These are phyloP conservation scores for Nineta flava DNA, from an alignment of 2,888 invertebrate genomes.

Conservation along the genomic window DNA sequence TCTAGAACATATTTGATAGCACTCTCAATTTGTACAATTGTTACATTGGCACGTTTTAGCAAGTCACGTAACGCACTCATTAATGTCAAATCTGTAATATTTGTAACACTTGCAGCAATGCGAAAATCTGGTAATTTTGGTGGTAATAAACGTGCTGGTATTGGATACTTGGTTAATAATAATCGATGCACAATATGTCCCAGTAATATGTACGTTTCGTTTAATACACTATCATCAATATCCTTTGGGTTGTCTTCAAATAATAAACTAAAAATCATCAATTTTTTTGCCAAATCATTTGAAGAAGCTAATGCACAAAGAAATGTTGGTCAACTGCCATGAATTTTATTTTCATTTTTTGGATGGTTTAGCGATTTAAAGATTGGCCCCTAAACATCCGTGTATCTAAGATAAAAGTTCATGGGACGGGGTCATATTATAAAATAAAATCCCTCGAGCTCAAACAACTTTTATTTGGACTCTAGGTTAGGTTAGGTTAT, in stretches of 20 bases:
- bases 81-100: slow-evolving; percentile 17
- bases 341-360: too few species aligned
- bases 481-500: too few species aligned
- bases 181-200: slow-evolving; percentile 24
- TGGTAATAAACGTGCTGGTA: slow-evolving; percentile 14
- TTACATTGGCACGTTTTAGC: slow-evolving; percentile 17
- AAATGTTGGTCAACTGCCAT: too few species aligned
- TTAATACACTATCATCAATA: too few species aligned
- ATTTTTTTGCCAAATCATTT: slow-evolving; percentile 19
- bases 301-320: slow-evolving; percentile 31
- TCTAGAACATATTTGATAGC: slow-evolving; percentile 42
- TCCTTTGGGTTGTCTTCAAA: too few species aligned
- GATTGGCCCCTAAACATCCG: too few species aligned
- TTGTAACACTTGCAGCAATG: slow-evolving; percentile 21
- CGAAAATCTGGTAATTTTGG: slow-evolving; percentile 20
- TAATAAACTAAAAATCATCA: too few species aligned
- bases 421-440: too few species aligned
- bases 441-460: too few species aligned
- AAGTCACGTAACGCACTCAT: slow-evolving; percentile 20
- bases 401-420: too few species aligned
- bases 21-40: slow-evolving; percentile 18
- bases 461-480: too few species aligned
- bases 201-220: slow-evolving; percentile 15
- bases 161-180: slow-evolving; percentile 23
- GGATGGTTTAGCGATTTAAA: too few species aligned